These are phyloP conservation scores for Electrona antarctica DNA, from an alignment of 2,113 vertebrate species.

Conservation along the genomic window DNA sequence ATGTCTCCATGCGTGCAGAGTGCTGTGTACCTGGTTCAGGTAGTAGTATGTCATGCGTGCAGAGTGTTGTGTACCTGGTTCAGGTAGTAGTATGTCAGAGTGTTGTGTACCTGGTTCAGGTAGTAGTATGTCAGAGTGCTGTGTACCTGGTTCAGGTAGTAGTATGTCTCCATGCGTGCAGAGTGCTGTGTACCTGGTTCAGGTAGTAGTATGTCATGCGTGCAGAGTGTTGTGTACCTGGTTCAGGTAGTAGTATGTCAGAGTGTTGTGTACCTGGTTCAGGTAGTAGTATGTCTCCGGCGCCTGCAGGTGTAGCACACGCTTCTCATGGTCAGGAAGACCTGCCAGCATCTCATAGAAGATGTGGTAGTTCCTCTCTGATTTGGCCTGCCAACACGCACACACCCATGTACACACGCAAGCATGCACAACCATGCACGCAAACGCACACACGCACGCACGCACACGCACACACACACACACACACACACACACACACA, in stretches of 20 bases:
- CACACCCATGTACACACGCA: conserved; percentile 28
- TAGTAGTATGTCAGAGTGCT: no score
- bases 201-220: no score
- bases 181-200: no score
- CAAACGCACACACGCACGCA: not conserved
- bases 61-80: no score
- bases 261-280: conserved; percentile 80
- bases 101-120: no score
- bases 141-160: no score
- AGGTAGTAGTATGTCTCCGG: conserved; percentile 97
- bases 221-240: not conserved
- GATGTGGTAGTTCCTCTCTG: conserved; percentile 96
- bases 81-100: no score
- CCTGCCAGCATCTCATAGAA: conserved; percentile 98
- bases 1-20: not conserved
- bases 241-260: no score
- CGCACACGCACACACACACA: conserved; percentile 2
- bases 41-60: no score
- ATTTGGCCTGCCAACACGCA: conserved; percentile 86
- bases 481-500: not conserved
- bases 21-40: no score
- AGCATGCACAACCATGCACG: conserved; percentile 6
- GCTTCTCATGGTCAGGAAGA: conserved; percentile 85
- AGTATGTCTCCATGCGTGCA: no score
- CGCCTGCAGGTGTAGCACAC: conserved; percentile 88